These are phyloP conservation scores for Napeogenes sylphis DNA, from an alignment of 2,888 invertebrate species.

Conservation along the genomic window DNA sequence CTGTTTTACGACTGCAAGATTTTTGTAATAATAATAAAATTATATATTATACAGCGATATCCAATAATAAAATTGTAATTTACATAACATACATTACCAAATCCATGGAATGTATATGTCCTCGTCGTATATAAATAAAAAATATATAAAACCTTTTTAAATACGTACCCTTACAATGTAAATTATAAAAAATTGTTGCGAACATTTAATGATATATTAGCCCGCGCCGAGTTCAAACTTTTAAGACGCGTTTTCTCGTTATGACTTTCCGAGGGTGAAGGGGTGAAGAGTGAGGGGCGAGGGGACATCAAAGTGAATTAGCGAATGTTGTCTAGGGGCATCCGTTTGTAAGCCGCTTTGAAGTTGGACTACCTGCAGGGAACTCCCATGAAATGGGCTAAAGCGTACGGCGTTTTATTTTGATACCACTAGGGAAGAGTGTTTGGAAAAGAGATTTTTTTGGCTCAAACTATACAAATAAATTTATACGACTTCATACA, in stretches of 20 bases:
- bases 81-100: too few relatives aligned
- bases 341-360: slow-evolving; percentile 75
- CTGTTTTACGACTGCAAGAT: slow-evolving; percentile 16
- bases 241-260: slow-evolving; percentile 72
- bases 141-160: slow-evolving; percentile 13
- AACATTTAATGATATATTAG: slow-evolving; percentile 64
- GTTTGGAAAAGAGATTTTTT: slow-evolving; percentile 29
- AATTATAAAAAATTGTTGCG: slow-evolving; percentile 58
- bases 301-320: slow-evolving; percentile 77
- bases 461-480: background rate
- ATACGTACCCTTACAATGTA: slow-evolving; percentile 27
- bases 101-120: too few relatives aligned
- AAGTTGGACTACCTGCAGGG: slow-evolving; percentile 68
- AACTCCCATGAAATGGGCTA: slow-evolving; percentile 57
- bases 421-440: slow-evolving; percentile 43
- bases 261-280: slow-evolving; percentile 40
- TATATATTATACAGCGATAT: too few relatives aligned
- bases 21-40: too few relatives aligned
- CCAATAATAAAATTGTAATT: too few relatives aligned
- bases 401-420: slow-evolving; percentile 59
- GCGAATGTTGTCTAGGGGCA: slow-evolving; percentile 76
- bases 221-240: slow-evolving; percentile 63
- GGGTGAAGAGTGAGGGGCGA: slow-evolving; percentile 35
- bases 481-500: background rate
- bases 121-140: slow-evolving; percentile 1